Percentiles rank a stretch among this genome's conserved stretches.
These are phyloP conservation scores for Trichechus manatus DNA, from an alignment of 2,113 vertebrate genomes.

Conservation along the genomic window DNA sequence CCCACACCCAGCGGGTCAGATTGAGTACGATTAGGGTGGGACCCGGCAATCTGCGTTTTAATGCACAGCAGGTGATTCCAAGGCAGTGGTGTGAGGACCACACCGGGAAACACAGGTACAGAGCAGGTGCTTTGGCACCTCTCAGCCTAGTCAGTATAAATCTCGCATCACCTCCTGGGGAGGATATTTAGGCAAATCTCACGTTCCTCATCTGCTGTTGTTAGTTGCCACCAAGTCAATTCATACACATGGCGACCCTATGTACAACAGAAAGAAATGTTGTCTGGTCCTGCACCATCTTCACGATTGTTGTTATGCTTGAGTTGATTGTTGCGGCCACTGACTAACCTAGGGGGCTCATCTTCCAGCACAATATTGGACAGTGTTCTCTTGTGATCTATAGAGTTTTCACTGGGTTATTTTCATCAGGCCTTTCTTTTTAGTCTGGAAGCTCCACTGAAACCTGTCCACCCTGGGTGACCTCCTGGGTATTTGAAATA, in stretches of 20 bases:
- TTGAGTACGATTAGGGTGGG: fast-evolving
- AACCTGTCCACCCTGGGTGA: background rate
- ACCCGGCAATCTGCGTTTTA: background rate
- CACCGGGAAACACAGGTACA: background rate
- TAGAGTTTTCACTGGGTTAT: background rate
- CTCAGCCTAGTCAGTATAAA: fast-evolving
- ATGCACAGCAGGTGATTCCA: background rate
- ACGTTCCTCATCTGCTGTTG: background rate
- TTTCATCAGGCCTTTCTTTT: background rate
- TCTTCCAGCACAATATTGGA: too few relatives aligned
- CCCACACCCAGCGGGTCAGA: background rate
- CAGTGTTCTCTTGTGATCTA: too few relatives aligned
- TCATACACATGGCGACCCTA: background rate
- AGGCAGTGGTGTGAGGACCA: background rate
- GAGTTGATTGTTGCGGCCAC: background rate
- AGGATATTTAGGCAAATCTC: background rate
- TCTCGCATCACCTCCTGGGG: background rate
- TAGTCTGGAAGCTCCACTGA: background rate
- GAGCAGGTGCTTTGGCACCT: background rate
- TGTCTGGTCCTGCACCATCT: background rate
- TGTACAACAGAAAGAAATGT: background rate
- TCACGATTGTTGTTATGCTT: background rate
- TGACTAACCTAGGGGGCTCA: background rate
- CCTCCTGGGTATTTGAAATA: background rate
- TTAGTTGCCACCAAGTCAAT: background rate